These are phyloP conservation scores for Herpailurus yagouaroundi DNA, from an alignment of 2,113 vertebrate genomes.

Conservation along the genomic window DNA sequence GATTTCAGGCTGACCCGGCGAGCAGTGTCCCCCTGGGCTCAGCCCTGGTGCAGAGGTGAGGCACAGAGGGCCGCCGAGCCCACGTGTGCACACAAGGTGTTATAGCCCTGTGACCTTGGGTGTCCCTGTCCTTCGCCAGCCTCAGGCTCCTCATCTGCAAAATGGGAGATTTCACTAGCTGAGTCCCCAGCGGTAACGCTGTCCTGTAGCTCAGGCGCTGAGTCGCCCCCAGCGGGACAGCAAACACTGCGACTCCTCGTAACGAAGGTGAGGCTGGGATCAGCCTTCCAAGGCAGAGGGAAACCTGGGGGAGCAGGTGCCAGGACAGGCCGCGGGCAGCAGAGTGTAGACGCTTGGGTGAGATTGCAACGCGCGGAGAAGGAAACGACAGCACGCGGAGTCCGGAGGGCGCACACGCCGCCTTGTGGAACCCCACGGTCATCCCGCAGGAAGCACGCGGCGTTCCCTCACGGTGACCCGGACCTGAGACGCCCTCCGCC, in stretches of 20 bases:
- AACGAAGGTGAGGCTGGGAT: neutral
- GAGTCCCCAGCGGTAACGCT: rapidly evolving
- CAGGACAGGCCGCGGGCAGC: no score
- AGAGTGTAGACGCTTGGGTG: neutral
- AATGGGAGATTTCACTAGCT: neutral
- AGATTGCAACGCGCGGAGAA: rapidly evolving
- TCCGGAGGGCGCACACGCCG: rapidly evolving
- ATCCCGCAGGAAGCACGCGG: neutral
- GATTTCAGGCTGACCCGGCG: neutral
- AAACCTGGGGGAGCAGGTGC: no score
- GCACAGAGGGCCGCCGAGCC: neutral
- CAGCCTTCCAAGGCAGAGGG: neutral
- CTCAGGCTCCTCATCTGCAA: neutral
- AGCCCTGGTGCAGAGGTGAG: neutral
- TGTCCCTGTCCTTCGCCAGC: neutral
- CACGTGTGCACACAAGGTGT: neutral
- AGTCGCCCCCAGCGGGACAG: neutral
- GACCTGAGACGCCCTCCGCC: no score
- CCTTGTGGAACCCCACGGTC: rapidly evolving
- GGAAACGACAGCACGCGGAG: rapidly evolving
- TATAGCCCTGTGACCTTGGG: neutral
- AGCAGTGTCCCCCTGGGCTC: neutral
- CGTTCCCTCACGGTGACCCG: neutral
- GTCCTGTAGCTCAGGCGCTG: neutral
- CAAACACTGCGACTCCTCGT: neutral